phyloP scores from a whole-genome alignment of 2,113 vertebrate genomes.

The Periophthalmus modestus region DNA sequence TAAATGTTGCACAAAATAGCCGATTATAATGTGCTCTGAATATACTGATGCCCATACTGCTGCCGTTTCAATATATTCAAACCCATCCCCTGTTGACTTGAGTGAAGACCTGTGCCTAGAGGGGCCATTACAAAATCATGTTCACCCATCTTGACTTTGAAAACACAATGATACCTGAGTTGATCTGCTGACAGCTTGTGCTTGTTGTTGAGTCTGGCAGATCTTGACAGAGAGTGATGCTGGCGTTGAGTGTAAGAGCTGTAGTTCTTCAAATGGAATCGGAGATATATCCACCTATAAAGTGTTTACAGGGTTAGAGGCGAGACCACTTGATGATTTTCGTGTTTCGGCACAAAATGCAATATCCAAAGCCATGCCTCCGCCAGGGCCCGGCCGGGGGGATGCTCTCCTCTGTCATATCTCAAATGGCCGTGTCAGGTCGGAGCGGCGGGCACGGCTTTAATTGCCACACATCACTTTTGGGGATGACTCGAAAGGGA shows the following conservation, averaged over 20 bases:
- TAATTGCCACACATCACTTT: constrained; percentile 60
- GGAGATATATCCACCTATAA: constrained; percentile 53
- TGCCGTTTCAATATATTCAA: background rate
- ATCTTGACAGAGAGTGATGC: constrained; percentile 55
- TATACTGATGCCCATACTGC: background rate
- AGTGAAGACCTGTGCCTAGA: background rate
- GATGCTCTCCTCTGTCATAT: constrained; percentile 49
- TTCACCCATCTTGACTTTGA: constrained; percentile 1
- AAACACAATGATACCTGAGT: constrained; percentile 22
- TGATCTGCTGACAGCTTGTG: constrained; percentile 43
- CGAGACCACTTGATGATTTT: constrained; percentile 50
- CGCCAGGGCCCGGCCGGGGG: constrained; percentile 49
- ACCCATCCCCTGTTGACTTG: background rate
- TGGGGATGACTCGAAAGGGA: constrained; percentile 42
- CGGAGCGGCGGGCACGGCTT: constrained; percentile 38
- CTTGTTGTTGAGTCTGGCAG: constrained; percentile 42
- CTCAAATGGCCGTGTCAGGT: constrained; percentile 64
- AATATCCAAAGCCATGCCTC: constrained; percentile 52
- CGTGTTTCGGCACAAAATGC: constrained; percentile 53
- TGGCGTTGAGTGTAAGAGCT: constrained; percentile 33
- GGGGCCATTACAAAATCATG: constrained; percentile 4
- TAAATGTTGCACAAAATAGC: background rate
- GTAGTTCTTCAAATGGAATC: constrained; percentile 63
- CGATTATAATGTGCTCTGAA: background rate
- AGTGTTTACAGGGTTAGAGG: constrained; percentile 52